Base-by-base conservation (phyloP, 2,113 vertebrate species). In the Lepidothrix coronata region DNA sequence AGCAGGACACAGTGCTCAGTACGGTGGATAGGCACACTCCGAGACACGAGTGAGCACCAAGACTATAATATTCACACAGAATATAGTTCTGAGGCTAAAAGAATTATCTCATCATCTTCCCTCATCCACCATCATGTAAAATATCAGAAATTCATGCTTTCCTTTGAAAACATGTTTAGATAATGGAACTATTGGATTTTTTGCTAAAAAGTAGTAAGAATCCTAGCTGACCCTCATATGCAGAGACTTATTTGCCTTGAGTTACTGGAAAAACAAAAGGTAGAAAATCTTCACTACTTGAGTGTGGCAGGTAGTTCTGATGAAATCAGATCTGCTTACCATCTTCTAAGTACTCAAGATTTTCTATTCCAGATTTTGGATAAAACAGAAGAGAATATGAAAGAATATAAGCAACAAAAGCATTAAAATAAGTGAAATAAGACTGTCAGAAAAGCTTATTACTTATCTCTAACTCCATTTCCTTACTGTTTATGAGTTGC, bases 51-150 rank as follows among this genome's bases (percentile, higher is more conserved):
- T 5, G 30, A 57, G 31, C n/a, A 10, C 41, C 30, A 57, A 58
- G 43, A 35, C 23, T 28, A 8, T 4, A n/a, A 44, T 23, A 8
- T 0, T 1, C 11, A 28, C 16, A 37, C 0, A 0, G 12, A 65
- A 23, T 19, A 44, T 25, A 35, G 25, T 11, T 75, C 31, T 22
- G 4, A 7, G 7, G 12, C 27, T 61, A 20, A 57, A 75, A 57
- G 14, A 84, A 30, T 23, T 14, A 41, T 31, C 37, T 35, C 68
- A 73, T 21, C 5, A 15, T 71, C 41, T 81, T 76, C 23, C 41
- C 10, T 52, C 57, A 49, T 31, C 19, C 24, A 70, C 14, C 4
- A 6, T 52, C 14, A 25, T 4, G 31, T 15, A 28, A 85, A 80
- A 85, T n/a, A 81, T 4, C 3, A 71, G 31, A 88, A 94, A 85